These are phyloP conservation scores for Drosophila truncata DNA, from an alignment of 1,140 invertebrate species.

Conservation along the genomic window DNA sequence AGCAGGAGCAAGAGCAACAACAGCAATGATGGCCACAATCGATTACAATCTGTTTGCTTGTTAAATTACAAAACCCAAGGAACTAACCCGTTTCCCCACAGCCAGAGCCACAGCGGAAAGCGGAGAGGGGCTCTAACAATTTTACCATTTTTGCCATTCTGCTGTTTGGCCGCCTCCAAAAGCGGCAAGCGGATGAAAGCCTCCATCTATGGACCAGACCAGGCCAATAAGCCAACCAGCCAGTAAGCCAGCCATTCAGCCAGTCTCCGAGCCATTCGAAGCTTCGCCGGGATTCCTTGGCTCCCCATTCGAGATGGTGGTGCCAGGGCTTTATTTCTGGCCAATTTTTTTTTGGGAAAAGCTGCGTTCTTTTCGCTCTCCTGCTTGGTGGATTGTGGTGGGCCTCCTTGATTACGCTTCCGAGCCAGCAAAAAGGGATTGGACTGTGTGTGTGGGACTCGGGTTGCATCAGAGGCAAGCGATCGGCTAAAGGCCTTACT, in stretches of 20 bases:
- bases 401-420: conserved; percentile 49
- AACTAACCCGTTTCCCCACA: conserved; percentile 60
- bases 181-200: conserved; percentile 40
- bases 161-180: conserved; percentile 36
- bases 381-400: conserved; percentile 14
- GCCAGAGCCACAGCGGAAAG: neutral
- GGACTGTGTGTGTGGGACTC: conserved; percentile 13
- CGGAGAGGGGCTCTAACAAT: conserved; percentile 51
- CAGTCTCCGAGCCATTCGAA: conserved; percentile 32
- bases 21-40: conserved; percentile 58
- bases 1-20: conserved; percentile 10
- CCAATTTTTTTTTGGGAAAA: conserved; percentile 57
- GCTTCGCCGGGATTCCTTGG: conserved; percentile 22
- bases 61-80: conserved; percentile 74
- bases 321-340: conserved; percentile 33
- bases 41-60: conserved; percentile 81
- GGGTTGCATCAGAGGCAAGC: conserved; percentile 26
- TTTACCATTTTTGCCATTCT: conserved; percentile 66
- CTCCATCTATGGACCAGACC: conserved; percentile 45
- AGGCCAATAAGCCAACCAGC: conserved; percentile 19
- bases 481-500: too few species aligned
- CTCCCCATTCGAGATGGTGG: neutral
- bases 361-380: conserved; percentile 43
- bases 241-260: conserved; percentile 26
- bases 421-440: conserved; percentile 18